These are phyloP conservation scores for Caenorhabditis latens DNA, from an alignment of 1,140 invertebrate genomes.

Conservation along the genomic window DNA sequence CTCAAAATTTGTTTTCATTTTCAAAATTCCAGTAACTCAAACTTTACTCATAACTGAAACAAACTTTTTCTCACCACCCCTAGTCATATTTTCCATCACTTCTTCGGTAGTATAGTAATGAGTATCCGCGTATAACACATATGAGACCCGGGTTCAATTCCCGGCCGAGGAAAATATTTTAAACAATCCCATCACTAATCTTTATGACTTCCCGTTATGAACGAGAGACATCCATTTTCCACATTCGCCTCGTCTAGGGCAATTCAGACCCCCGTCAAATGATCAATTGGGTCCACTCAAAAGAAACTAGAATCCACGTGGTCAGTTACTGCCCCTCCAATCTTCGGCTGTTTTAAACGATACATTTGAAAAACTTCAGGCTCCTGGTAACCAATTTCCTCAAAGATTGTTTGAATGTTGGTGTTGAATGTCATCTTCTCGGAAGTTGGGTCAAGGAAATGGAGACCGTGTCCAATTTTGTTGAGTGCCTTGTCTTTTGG, in stretches of 20 bases:
- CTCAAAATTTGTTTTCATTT: no score
- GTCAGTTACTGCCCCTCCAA: slow-evolving; percentile 89
- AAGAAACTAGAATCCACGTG: slow-evolving; percentile 92
- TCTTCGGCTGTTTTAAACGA: slow-evolving; percentile 93
- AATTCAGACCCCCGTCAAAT: slow-evolving; percentile 91
- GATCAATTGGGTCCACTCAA: slow-evolving; percentile 83
- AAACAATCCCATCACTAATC: slow-evolving; percentile 81
- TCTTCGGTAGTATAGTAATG: no score
- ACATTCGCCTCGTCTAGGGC: slow-evolving; percentile 90
- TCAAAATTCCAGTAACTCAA: no score
- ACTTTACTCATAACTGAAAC: no score
- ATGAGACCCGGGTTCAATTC: no score
- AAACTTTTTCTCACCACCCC: no score
- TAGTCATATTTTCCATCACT: no score
- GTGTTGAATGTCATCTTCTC: slow-evolving; percentile 87
- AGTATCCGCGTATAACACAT: no score
- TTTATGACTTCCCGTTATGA: slow-evolving; percentile 90
- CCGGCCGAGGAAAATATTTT: no score
- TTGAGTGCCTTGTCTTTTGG: slow-evolving; percentile 84
- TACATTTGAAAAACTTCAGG: slow-evolving; percentile 90
- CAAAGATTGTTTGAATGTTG: slow-evolving; percentile 84
- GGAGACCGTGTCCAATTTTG: slow-evolving; percentile 88
- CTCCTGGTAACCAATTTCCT: slow-evolving; percentile 84
- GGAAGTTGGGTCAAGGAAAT: slow-evolving; percentile 87
- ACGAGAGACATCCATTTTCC: slow-evolving; percentile 94